Evolutionary conservation across 2,113 vertebrate species (phyloP), one percentile per base, ranked within the genome.

Genomic region (Rafetus swinhoei): DNA sequence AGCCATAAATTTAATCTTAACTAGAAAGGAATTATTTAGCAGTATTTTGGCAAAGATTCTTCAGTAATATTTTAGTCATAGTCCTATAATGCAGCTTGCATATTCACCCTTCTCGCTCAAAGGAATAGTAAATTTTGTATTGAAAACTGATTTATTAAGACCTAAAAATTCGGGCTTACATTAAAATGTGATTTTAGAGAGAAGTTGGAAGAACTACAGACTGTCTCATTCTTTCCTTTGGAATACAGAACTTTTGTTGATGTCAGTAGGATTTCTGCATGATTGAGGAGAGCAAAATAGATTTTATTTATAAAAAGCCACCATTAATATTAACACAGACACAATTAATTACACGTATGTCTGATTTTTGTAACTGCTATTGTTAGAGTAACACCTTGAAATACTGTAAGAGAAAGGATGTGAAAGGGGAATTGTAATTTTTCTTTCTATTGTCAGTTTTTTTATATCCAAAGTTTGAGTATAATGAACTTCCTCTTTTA

Each of bases 1-100:
- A 88, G 92, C 93, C 88, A 82, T 96, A 90, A 93, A 95, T 97
- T 94, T 91, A 82, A 84, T 85, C 94, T 93, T 95, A 97, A 95
- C 94, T 91, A 90, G 95, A 91, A 96, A 90, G 87, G 79, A 96
- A 93, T 96, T 95, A 95, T 95, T 93, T 93, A 93, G 89, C 89
- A 69, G 57, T 93, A 91, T 87, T 96, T 94, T 92, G 77, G 94
- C 85, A 96, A 82, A 7, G 0, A 25, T 79, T 93, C 52, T 79
- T 95, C 57, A 82, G 81, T 93, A 93, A 93, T 96, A 88, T 87
- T 94, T 93, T 91, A 89, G 54, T 76, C 83, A 54, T 74, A 69
- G 53, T 85, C 65, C 90, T 90, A 54, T 86, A 93, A 39, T 81
- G 13, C 87, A 96, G 93, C 85, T 97, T 92, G 82, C 81, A 53